A percentile compares a stretch with the other conserved stretches of the same genome.
phyloP scores from a whole-genome alignment of 1,140 invertebrate genomes.

The Ylistrum balloti region DNA sequence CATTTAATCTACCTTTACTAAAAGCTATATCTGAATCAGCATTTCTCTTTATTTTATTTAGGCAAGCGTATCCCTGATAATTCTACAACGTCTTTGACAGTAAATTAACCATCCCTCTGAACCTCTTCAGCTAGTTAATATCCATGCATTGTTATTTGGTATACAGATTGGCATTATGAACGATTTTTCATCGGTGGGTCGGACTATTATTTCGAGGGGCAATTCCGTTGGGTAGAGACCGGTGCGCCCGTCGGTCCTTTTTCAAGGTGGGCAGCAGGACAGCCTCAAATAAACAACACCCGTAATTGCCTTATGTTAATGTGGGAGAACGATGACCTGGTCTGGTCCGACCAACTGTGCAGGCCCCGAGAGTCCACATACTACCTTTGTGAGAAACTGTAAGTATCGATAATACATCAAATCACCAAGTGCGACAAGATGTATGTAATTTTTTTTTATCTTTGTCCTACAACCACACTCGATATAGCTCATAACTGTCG shows the following conservation, averaged over 20 bases:
- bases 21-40: too few species aligned
- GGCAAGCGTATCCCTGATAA: too few species aligned
- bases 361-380: constrained; percentile 22
- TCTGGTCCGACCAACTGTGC: constrained; percentile 45
- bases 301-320: constrained; percentile 49
- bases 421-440: too few species aligned
- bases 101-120: background rate
- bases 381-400: constrained; percentile 55
- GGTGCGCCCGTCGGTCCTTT: constrained; percentile 44
- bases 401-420: too few species aligned
- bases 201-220: constrained; percentile 49
- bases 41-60: too few species aligned
- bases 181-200: constrained; percentile 44
- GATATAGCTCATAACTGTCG: too few species aligned
- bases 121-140: background rate
- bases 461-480: too few species aligned
- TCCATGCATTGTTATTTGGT: background rate
- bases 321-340: constrained; percentile 21
- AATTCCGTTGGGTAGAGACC: constrained; percentile 49
- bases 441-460: too few species aligned
- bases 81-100: background rate
- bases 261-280: constrained; percentile 46
- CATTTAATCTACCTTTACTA: too few species aligned
- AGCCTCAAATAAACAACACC: constrained; percentile 31
- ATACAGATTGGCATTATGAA: constrained; percentile 41